Evolutionary conservation across 2,888 invertebrate genomes (phyloP).

Genomic region (Thyatira batis): DNA sequence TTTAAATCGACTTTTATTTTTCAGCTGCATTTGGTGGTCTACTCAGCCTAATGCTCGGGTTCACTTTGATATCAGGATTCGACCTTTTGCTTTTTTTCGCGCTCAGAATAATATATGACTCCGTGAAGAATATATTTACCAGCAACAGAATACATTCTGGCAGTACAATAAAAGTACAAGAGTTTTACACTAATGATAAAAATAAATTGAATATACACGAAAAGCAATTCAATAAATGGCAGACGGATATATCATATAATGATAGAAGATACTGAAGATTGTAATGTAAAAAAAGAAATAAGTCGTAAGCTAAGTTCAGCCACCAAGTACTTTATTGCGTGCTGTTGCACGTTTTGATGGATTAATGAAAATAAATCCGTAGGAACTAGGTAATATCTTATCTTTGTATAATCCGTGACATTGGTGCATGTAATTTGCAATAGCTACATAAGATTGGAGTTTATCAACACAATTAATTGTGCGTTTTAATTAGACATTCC

Average conservation of each 20-base stretch:
- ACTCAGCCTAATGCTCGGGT: constrained; percentile 86
- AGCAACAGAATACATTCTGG: not conserved
- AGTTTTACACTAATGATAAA: constrained; percentile 12
- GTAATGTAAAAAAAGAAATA: too few species aligned
- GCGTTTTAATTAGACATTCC: too few species aligned
- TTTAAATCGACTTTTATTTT: constrained; percentile 34
- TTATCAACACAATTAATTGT: too few species aligned
- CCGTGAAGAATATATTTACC: constrained; percentile 2
- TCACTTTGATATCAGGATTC: constrained; percentile 86
- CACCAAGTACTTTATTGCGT: too few species aligned
- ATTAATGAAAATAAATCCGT: too few species aligned
- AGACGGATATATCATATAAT: not conserved
- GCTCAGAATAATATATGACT: constrained; percentile 74
- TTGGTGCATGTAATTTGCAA: too few species aligned
- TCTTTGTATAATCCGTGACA: too few species aligned
- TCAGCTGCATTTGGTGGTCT: constrained; percentile 88
- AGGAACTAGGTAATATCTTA: too few species aligned
- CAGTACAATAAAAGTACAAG: constrained; percentile 18
- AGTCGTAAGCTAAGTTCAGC: too few species aligned
- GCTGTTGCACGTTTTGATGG: too few species aligned
- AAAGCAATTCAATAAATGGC: not conserved
- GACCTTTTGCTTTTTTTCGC: constrained; percentile 85
- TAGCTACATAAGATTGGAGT: too few species aligned
- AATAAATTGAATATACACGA: not conserved
- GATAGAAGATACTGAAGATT: not conserved